Base-by-base conservation (phyloP, 92 coral and sea anemone genomes). In the Umimayanthus chanpuru region DNA sequence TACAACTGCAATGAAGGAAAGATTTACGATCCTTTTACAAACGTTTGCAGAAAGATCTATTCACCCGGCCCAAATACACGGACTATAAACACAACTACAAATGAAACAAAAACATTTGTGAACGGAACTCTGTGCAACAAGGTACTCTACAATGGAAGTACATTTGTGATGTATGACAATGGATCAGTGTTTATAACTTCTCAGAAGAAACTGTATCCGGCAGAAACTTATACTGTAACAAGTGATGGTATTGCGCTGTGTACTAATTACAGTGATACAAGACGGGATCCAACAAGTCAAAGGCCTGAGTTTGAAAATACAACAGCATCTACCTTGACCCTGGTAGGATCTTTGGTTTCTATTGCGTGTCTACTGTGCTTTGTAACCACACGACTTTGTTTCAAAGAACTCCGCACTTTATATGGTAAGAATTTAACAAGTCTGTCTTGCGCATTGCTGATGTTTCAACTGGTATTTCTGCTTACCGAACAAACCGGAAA, bases 1-100 rank as follows among this genome's bases (percentile, higher is more conserved):
- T 73, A 73, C 77, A 73, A 32, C 77, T 81, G 73, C 67, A 21
- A 25, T 58, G 3, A 9, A 1, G 73, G 28, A 58, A 73, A 61
- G 53, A 81, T 81, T 38, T 81, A 81, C 38, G 85, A 81, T 61
- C 85, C 85, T 21, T 81, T 81, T 36, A 56, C 85, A 10, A 58
- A 81, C 73, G 18, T 47, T 10, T 81, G 85, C 26, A 58, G 67
- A 56, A 21, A 20, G 11, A 4, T 81, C 56, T 61, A 61, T n/a
- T 11, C 5, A 40, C n/a, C 29, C 10, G 26, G 15, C n/a, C 50
- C 16, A 4, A 39, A 4, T 8, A 76, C 15, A 3, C 44, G 7
- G 10, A n/a, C 16, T 16, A 26, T 21, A 77, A 49, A 40, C 30
- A 47, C 1, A 21, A 53, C 36, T 73, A 20, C 77, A 53, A 50